Base-by-base conservation (phyloP, 2,797 vertebrate species). In the Falco columbarius region DNA sequence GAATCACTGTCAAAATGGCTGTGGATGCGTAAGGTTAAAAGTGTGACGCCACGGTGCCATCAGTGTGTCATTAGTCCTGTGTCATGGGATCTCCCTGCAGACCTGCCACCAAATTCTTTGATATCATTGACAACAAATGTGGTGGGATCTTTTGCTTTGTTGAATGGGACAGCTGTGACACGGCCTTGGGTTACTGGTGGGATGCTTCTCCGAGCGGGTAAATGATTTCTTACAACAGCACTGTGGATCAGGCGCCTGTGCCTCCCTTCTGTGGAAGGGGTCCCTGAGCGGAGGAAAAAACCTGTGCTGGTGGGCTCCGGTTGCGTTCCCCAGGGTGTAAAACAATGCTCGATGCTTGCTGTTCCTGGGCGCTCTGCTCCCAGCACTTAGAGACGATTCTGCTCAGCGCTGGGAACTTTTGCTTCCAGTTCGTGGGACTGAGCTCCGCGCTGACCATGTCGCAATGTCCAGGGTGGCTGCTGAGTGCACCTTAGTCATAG, bases 151-250 rank as follows among this genome's bases (percentile, higher is more conserved):
- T 95, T 65, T 95, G 97, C 73, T 95, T 97, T 0, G 1, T 61
- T 1, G 96, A 86, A 11, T 32, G 96, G 92, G 97, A 98, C 54
- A 96, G 97, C 89, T 97, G 97, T n/a, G 89, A 59, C 76, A 82
- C 14, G 1, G 97, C 97, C 93, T 97, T 96, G 98, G 77, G 66
- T 91, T 98, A 95, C 17, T 83, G 97, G 87, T 96, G 92, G 82
- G 97, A 82, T 16, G 65, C 65, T 75, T 68, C 86, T 79, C 51
- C 26, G 5, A 13, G 7, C 1, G 26, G 34, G 10, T 3, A 6
- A 46, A 10, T 9, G 52, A 12, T 8, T 56, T 30, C 52, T 75
- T n/a, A 42, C 67, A n/a, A 8, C 20, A n/a, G 70, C 65, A 19
- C 56, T n/a, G 32, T 2, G 44, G 34, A 10, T 62, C 62, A 34